phyloP scores from a whole-genome alignment of 92 coral and sea anemone genomes.

The Epizoanthus rinbou region DNA sequence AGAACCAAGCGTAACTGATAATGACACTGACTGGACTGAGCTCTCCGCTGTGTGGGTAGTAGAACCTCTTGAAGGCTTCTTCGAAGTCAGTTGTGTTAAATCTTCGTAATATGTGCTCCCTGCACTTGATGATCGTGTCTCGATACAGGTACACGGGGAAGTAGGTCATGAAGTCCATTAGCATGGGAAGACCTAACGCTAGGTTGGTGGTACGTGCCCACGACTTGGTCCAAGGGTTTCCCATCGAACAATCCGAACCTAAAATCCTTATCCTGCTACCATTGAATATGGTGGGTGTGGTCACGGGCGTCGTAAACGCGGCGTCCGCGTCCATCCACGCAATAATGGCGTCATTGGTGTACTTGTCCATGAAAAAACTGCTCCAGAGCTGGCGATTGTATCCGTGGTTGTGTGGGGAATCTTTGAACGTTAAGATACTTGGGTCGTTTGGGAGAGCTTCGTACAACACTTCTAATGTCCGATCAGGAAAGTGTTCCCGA shows the following conservation, averaged over 20 bases:
- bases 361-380: constrained; percentile 43
- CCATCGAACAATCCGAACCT: background rate
- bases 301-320: constrained; percentile 23
- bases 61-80: background rate
- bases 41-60: background rate
- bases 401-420: background rate
- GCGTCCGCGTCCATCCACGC: constrained; percentile 59
- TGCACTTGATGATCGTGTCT: constrained; percentile 36
- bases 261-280: background rate
- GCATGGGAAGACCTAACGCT: constrained; percentile 42
- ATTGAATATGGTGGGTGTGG: background rate
- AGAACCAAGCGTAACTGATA: constrained; percentile 32
- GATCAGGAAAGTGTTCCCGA: constrained; percentile 30
- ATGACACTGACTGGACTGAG: constrained; percentile 22
- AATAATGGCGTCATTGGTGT: constrained; percentile 39
- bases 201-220: background rate
- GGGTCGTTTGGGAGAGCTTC: constrained; percentile 43
- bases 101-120: background rate
- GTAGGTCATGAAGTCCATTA: constrained; percentile 51
- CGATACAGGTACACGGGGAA: constrained; percentile 58
- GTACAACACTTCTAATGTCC: constrained; percentile 25
- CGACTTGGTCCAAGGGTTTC: too few species aligned
- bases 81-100: constrained; percentile 16
- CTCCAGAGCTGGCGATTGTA: constrained; percentile 39
- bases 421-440: background rate